These are phyloP conservation scores for Chionodraco myersi DNA, from an alignment of 2,113 vertebrate genomes.

Conservation along the genomic window DNA sequence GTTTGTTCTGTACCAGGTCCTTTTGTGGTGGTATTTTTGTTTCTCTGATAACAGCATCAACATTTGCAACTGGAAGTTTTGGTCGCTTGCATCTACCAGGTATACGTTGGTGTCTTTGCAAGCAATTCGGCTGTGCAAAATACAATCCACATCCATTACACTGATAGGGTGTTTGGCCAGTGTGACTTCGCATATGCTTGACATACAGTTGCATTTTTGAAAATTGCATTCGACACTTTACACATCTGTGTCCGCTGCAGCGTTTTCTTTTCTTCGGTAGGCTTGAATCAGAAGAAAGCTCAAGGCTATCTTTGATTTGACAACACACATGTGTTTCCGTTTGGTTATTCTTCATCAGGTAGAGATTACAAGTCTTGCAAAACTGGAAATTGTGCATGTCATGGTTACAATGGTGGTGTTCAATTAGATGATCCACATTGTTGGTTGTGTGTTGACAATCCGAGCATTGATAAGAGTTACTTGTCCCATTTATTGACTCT, in stretches of 20 bases:
- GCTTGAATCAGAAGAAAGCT: neutral
- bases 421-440: constrained; percentile 73
- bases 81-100: constrained; percentile 56
- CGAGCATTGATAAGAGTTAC: constrained; percentile 64
- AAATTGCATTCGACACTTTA: constrained; percentile 67
- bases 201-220: constrained; percentile 39
- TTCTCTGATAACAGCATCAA: constrained; percentile 9
- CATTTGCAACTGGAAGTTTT: neutral
- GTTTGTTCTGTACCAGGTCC: neutral
- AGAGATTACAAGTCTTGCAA: constrained; percentile 72
- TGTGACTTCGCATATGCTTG: constrained; percentile 77
- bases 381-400: constrained; percentile 57
- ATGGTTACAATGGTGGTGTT: constrained; percentile 77
- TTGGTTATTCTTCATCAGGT: constrained; percentile 54
- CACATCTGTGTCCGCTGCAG: constrained; percentile 52
- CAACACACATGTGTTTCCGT: constrained; percentile 65
- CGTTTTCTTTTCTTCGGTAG: constrained; percentile 19
- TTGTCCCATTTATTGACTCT: constrained; percentile 31
- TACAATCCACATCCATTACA: constrained; percentile 77
- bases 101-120: constrained; percentile 64
- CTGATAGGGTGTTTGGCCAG: constrained; percentile 70
- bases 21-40: constrained; percentile 1
- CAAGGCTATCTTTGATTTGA: neutral
- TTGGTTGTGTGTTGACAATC: constrained; percentile 63
- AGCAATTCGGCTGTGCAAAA: constrained; percentile 65